Base-by-base conservation (phyloP, 2,113 vertebrate species). In the Oxyura jamaicensis region DNA sequence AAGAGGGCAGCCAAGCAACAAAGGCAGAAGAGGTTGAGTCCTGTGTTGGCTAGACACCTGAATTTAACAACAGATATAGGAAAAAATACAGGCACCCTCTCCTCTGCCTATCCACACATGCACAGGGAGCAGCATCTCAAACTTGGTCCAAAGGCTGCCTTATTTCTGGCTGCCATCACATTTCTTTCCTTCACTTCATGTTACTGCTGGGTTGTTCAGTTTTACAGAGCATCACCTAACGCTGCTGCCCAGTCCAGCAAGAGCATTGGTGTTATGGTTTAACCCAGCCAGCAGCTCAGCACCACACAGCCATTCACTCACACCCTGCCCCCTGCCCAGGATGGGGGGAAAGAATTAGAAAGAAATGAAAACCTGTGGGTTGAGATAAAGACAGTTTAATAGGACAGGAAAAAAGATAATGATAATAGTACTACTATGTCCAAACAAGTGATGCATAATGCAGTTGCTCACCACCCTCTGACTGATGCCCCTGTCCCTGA, bases 31-130 rank as follows among this genome's bases (percentile, higher is more conserved):
- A 58, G 44, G 31, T 8, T 7, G 26, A 69, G 59, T 16, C 29
- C 16, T 80, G 4, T 28, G 16, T 20, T 63, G 19, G 33, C 52
- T 81, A 39, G 31, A 66, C 83, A 60, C 4, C 1, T 31, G 14
- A 22, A n/a, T 48, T 65, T 66, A 52, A 66, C 13, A 14, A 22
- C 8, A 12, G 3, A 26, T 1, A 0, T 8, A 5, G 8, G 13
- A 8, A 29, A 71, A 29, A 33, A 13, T 46, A 19, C 11, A 31
- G 53, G 36, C 8, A 19, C 11, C 8, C 15, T 23, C 26, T 62
- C 13, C 5, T 91, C 36, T 63, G 10, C 33, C 18, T 74, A 19
- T 3, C 63, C 53, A 78, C 26, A 41, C 16, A 10, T 41, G 39
- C 6, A 31, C 3, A 42, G 6, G 20, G 8, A 75, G 41, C 0